These are phyloP conservation scores for Condylostylus longicornis DNA, from an alignment of 1,140 invertebrate genomes.

Conservation along the genomic window DNA sequence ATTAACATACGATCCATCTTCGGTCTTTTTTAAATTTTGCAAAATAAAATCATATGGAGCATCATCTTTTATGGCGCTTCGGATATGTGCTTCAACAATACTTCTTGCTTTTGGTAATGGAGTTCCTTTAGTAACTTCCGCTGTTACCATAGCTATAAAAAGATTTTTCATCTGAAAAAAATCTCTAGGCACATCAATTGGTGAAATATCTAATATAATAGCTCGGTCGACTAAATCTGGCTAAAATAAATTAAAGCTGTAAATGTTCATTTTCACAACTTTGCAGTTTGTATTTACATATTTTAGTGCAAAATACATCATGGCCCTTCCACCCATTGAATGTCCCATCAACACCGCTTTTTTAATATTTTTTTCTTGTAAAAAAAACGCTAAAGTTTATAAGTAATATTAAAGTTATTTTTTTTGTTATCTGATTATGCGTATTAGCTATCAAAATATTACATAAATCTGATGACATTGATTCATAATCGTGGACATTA, in stretches of 20 bases:
- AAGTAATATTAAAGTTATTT: too few species aligned
- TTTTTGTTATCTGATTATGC: too few species aligned
- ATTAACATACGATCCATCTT: conserved; percentile 15
- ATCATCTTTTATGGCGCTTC: conserved; percentile 30
- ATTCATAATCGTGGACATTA: conserved; percentile 48
- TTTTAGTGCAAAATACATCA: conserved; percentile 61
- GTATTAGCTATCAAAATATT: too few species aligned
- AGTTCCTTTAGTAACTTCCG: conserved; percentile 40
- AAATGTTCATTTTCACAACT: too few species aligned
- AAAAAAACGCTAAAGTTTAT: too few species aligned
- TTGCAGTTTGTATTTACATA: conserved; percentile 32
- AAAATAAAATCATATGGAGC: conserved; percentile 38
- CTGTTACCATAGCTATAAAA: conserved; percentile 47
- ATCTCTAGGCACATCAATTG: conserved; percentile 46
- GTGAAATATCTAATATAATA: conserved; percentile 73
- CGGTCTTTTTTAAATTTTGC: conserved; percentile 28
- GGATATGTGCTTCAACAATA: conserved; percentile 38
- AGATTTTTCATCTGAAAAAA: conserved; percentile 45
- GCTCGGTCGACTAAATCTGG: conserved; percentile 62
- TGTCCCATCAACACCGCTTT: conserved; percentile 65
- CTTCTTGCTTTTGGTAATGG: conserved; percentile 51
- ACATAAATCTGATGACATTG: conserved; percentile 50
- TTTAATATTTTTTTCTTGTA: conserved; percentile 34
- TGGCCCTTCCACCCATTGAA: conserved; percentile 77
- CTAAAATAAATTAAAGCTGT: conserved; percentile 34